A percentile compares a stretch with the other conserved stretches of the same genome.
phyloP scores from a whole-genome alignment of 2,888 invertebrate genomes.

The Eupithecia dodoneata region DNA sequence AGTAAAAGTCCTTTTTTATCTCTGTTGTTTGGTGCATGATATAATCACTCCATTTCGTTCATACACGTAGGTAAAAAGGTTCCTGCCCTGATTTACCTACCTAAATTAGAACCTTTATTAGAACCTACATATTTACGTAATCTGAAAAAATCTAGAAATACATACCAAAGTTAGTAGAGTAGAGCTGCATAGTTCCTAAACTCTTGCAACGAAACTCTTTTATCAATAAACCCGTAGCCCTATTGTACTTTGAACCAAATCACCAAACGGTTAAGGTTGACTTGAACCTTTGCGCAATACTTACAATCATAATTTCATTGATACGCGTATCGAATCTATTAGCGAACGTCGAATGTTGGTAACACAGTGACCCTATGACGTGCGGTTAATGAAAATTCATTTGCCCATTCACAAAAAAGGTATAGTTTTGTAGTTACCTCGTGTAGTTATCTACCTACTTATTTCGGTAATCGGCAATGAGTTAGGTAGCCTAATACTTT shows the following conservation, averaged over 20 bases:
- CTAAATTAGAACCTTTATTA: neutral
- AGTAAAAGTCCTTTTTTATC: neutral
- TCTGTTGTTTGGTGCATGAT: neutral
- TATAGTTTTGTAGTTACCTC: neutral
- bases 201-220: neutral
- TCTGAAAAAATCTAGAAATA: neutral
- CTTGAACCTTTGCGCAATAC: constrained; percentile 41
- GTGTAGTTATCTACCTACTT: neutral
- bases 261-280: constrained; percentile 37
- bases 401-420: constrained; percentile 62
- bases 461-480: neutral
- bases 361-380: constrained; percentile 17
- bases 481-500: neutral
- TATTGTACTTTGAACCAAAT: constrained; percentile 32
- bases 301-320: constrained; percentile 41
- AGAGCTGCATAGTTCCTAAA: neutral
- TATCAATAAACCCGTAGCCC: neutral
- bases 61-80: neutral
- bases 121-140: neutral
- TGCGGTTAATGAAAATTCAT: constrained; percentile 64
- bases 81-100: neutral
- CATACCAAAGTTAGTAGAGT: neutral
- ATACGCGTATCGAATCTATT: constrained; percentile 40
- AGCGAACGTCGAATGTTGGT: constrained; percentile 29
- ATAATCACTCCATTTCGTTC: neutral